phyloP scores from a whole-genome alignment of 2,888 invertebrate species.

The Mesochorus sp. region DNA sequence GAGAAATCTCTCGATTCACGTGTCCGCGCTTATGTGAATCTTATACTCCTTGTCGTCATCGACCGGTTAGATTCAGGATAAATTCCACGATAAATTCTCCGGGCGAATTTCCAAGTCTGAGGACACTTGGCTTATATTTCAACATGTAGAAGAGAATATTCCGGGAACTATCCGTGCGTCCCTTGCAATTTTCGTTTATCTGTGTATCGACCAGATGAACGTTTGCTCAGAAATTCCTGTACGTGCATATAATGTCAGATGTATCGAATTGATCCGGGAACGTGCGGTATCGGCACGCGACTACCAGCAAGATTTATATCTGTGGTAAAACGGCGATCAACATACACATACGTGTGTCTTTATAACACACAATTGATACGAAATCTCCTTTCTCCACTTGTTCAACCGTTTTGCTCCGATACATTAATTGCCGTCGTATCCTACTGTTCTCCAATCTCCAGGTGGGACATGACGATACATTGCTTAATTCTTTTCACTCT shows the following conservation, averaged over 20 bases:
- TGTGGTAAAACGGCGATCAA: not conserved
- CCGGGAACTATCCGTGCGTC: constrained; percentile 12
- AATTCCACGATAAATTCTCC: constrained; percentile 38
- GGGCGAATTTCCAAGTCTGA: constrained; percentile 59
- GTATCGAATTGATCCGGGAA: constrained; percentile 26
- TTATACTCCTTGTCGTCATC: constrained; percentile 6
- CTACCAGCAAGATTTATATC: constrained; percentile 34
- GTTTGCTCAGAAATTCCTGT: constrained; percentile 19
- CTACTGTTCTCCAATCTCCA: constrained; percentile 16
- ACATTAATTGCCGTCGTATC: constrained; percentile 14
- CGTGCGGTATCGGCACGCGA: constrained; percentile 46
- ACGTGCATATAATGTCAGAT: constrained; percentile 8
- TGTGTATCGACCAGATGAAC: not conserved
- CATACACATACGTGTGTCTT: not conserved
- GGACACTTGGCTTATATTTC: constrained; percentile 34
- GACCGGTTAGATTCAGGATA: not conserved
- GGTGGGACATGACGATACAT: constrained; percentile 51
- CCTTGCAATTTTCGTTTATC: not conserved
- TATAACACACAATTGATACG: constrained; percentile 18
- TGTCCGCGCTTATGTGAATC: not conserved
- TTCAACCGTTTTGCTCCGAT: constrained; percentile 2
- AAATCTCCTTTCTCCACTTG: constrained; percentile 34
- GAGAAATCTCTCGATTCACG: constrained; percentile 37
- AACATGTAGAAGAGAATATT: constrained; percentile 15
- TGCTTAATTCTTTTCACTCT: constrained; percentile 1